Evolutionary conservation across 2,888 invertebrate genomes (phyloP), one percentile per base, ranked within the genome.

Genomic region (Steinernema scapterisci): DNA sequence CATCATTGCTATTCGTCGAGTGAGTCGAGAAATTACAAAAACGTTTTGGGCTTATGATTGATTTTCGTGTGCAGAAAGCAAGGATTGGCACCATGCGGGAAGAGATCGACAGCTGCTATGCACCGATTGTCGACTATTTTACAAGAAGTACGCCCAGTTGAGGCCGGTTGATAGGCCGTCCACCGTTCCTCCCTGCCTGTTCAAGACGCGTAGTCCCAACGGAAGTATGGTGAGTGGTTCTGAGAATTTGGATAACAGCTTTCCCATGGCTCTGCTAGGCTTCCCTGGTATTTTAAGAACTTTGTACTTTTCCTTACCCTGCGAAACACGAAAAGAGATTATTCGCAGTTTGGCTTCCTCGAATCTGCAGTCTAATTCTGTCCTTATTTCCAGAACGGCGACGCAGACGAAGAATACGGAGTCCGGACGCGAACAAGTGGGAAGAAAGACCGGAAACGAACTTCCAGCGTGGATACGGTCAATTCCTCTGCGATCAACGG

Each of bases 81-180:
- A 91, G 85, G 92, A 92, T 88, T 92, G 92, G 92, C 92, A 92
- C 87, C 91, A 92, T 83, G 92, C 92, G 23, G 92, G 92, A 38
- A 92, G 92, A 87, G 92, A 93, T 82, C 91, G 92, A 73, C 89
- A 90, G 75, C 89, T 93, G 44, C 89, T 93, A 72, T 93, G 93
- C 89, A 91, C 91, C 84, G 92, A 93, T 86, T 93, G 93, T 88
- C 91, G 93, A 73, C 89, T 92, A 48, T 92, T 92, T 88, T 91
- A 91, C 87, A 93, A 93, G 88, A 93, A 93, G 86, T 92, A 92
- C 83, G 93, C 93, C 79, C 92, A 93, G 88, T 89, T 93, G 79
- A 88, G 89, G 11, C 88, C 88, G 23, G 85, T 89, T 21, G 88
- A 89, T 75, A 86, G 88, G 45, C 86, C 88, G 9, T 80, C 87